These are phyloP conservation scores for Melozone crissalis DNA, from an alignment of 2,113 vertebrate species.

Conservation along the genomic window DNA sequence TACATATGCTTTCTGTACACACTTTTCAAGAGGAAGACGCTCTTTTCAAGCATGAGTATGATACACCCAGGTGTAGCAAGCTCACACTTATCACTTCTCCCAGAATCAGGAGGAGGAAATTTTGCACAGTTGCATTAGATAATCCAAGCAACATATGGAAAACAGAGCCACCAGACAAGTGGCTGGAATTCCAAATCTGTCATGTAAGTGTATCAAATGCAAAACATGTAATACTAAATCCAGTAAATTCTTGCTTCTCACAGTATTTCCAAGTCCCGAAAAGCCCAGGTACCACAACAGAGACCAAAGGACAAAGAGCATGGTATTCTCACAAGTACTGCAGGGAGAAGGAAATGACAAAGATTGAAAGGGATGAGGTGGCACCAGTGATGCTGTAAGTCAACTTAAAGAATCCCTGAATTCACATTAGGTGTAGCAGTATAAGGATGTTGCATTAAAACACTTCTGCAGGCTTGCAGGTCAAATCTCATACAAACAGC, in stretches of 20 bases:
- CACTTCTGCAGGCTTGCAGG: neutral
- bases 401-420: neutral
- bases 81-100: neutral
- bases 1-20: neutral
- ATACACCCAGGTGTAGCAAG: fast-evolving
- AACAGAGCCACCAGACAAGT: neutral
- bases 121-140: neutral
- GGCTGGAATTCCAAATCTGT: neutral
- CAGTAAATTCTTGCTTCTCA: neutral
- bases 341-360: neutral
- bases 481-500: neutral
- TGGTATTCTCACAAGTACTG: neutral
- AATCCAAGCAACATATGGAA: neutral
- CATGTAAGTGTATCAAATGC: neutral
- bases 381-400: neutral
- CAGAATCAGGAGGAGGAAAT: neutral
- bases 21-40: neutral
- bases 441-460: neutral
- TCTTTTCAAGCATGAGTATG: neutral
- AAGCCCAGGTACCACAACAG: neutral
- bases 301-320: neutral
- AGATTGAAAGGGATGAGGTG: fast-evolving
- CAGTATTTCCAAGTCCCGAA: neutral
- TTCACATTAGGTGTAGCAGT: neutral
- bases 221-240: neutral